phyloP scores from a whole-genome alignment of 2,888 invertebrate genomes.

The Tanytarsus gracilentus region DNA sequence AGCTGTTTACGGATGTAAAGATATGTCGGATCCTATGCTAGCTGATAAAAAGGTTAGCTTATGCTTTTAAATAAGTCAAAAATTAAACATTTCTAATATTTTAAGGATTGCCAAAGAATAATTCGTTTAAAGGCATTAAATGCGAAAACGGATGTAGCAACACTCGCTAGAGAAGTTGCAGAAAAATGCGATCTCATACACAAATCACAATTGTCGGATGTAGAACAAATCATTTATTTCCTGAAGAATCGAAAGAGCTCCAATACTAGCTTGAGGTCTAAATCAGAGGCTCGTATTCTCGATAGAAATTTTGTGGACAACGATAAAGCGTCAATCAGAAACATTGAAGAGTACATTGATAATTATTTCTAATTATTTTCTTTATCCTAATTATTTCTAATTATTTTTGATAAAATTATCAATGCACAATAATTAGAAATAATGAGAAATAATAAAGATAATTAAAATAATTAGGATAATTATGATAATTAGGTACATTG shows the following conservation, averaged over 20 bases:
- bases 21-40: conserved; percentile 55
- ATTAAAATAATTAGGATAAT: too few relatives aligned
- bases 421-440: too few relatives aligned
- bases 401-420: too few relatives aligned
- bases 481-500: too few relatives aligned
- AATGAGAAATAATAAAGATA: too few relatives aligned
- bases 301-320: conserved; percentile 24
- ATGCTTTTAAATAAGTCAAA: not conserved
- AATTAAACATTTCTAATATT: conserved; percentile 28
- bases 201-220: conserved; percentile 68
- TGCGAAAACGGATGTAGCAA: conserved; percentile 66
- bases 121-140: conserved; percentile 73
- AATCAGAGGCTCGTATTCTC: conserved; percentile 12
- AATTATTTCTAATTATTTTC: too few relatives aligned
- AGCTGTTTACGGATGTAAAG: conserved; percentile 65
- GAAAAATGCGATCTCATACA: conserved; percentile 80
- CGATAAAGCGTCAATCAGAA: conserved; percentile 56
- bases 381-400: too few relatives aligned
- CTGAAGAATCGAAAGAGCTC: conserved; percentile 65
- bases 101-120: conserved; percentile 67
- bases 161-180: conserved; percentile 73
- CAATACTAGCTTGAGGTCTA: conserved; percentile 35
- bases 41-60: conserved; percentile 64
- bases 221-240: conserved; percentile 80
- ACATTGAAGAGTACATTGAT: conserved; percentile 87